Evolutionary conservation across 2,113 vertebrate species (phyloP).

Genomic region (Alces alces): DNA sequence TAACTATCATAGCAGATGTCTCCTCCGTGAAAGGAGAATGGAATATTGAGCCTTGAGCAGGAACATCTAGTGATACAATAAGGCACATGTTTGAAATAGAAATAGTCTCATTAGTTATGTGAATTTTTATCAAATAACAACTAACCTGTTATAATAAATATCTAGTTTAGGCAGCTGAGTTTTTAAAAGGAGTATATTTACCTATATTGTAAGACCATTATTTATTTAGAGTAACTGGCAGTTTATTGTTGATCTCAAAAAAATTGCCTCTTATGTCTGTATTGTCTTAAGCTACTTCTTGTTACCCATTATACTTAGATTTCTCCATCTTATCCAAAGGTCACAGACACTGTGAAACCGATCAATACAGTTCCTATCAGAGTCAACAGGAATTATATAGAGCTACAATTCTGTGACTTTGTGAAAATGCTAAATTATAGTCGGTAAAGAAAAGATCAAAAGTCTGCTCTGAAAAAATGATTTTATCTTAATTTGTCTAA

Average conservation of each 20-base stretch:
- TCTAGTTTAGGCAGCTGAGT: not conserved
- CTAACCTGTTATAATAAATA: not conserved
- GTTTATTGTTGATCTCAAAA: not conserved
- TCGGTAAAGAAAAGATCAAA: conserved; percentile 2
- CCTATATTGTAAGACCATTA: not conserved
- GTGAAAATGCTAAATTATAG: conserved; percentile 21
- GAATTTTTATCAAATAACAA: not conserved
- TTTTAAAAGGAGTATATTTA: not conserved
- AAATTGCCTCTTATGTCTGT: not conserved
- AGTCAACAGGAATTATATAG: not conserved
- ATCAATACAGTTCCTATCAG: not conserved
- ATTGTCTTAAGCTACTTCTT: not conserved
- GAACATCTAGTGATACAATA: not conserved
- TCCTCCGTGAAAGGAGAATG: not conserved
- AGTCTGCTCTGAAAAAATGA: not conserved
- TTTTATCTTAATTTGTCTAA: conserved; percentile 2
- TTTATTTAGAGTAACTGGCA: not conserved
- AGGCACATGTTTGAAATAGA: not conserved
- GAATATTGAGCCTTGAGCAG: not conserved
- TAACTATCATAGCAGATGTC: accelerated
- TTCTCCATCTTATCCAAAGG: not conserved
- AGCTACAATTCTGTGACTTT: not conserved
- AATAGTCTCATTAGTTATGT: not conserved
- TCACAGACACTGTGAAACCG: not conserved
- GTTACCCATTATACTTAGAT: not conserved